These are phyloP conservation scores for Gymnoscopelus microlampas DNA, from an alignment of 2,797 vertebrate species.

Conservation along the genomic window DNA sequence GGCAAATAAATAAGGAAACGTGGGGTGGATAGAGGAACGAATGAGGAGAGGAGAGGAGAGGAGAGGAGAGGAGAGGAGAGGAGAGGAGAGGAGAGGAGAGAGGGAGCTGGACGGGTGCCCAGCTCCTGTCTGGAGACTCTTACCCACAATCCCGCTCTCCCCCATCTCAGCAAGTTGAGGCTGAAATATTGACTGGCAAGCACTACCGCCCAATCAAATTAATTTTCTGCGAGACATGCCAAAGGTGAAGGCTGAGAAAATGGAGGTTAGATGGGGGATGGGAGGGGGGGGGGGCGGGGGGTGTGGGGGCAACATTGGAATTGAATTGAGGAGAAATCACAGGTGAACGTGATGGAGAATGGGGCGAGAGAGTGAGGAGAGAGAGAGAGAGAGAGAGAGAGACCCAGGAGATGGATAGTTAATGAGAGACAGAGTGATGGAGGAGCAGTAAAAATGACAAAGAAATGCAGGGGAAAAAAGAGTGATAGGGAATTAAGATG, in stretches of 20 bases:
- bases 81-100: background rate
- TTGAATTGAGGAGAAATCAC: background rate
- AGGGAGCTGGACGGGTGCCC: slow-evolving; percentile 60
- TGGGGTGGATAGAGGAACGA: background rate
- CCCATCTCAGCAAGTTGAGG: slow-evolving; percentile 67
- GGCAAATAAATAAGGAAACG: background rate
- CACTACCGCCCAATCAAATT: slow-evolving; percentile 78
- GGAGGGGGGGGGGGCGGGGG: slow-evolving; percentile 10
- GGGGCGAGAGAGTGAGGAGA: background rate
- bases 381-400: slow-evolving; percentile 4
- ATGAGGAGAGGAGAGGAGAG: background rate
- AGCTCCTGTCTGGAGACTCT: slow-evolving; percentile 64
- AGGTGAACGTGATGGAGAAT: slow-evolving; percentile 14
- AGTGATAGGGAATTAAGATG: background rate
- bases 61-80: background rate
- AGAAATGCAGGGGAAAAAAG: background rate
- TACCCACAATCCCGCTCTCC: slow-evolving; percentile 58
- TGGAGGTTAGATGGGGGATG: slow-evolving; percentile 47
- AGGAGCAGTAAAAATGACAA: background rate
- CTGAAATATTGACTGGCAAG: slow-evolving; percentile 79
- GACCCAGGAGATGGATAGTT: background rate
- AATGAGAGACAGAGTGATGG: background rate
- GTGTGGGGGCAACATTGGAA: background rate
- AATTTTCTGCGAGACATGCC: slow-evolving; percentile 76
- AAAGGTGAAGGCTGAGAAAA: slow-evolving; percentile 76